Base-by-base conservation (phyloP, 2,113 vertebrate species). In the Choloepus hoffmanni region DNA sequence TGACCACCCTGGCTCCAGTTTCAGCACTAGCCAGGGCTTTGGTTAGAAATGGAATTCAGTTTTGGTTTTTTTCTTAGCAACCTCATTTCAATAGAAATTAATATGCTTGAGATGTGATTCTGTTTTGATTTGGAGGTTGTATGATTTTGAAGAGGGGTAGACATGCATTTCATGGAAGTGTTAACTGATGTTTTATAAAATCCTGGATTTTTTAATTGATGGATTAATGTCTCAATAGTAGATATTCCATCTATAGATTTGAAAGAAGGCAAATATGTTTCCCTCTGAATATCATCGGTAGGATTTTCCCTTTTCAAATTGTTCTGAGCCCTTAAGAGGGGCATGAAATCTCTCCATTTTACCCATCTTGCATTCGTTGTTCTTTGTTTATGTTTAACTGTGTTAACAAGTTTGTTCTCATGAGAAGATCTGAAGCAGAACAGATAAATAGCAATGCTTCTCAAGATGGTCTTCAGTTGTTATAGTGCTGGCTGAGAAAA, bases 171-270 rank as follows among this genome's bases (percentile, higher is more conserved):
- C 40, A 65, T 30, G 24, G 8, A 90, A 60, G 23, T 85, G 19
- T 74, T 88, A 85, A 76, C 30, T 63, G 13, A 50, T 86, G 26
- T 60, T n/a, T 88, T 84, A 84, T 74, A 70, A 36, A 84, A 70
- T 68, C 72, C 73, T 48, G 30, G 2, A 82, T 87, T 96, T 97
- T 81, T 95, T 95, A 70, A 58, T 82, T 78, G 50, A 21, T 76
- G 63, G 48, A 30, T 63, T 45, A 58, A 70, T 21, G 68, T 43
- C 63, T 65, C 55, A 76, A 3, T 81, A 24, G 36, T 77, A 68
- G 89, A 43, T 45, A 55, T 50, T 92, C 90, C 67, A 40, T 63
- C 33, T 84, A 50, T 23, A 63, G n/a, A 60, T 96, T 74, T 81
- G 70, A 87, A 91, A 40, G 43, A 84, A 88, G 67, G 40, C 45